Percentiles rank a stretch among this genome's conserved stretches.
Evolutionary conservation across 2,113 vertebrate genomes (phyloP).

Genomic region (Tetraodon nigroviridis): DNA sequence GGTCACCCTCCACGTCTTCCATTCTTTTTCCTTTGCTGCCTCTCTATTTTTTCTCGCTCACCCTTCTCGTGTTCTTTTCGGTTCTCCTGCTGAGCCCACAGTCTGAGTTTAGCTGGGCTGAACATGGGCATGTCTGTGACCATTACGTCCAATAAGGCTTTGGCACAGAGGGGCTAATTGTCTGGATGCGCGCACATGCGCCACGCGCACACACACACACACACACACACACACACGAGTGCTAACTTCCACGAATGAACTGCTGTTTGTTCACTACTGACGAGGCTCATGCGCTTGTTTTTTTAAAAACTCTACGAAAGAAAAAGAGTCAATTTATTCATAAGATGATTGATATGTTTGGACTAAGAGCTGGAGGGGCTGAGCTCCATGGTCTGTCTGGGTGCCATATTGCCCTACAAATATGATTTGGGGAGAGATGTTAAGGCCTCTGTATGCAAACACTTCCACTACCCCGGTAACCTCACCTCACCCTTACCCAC

Average conservation of each 20-base stretch:
- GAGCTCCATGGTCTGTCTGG: conserved; percentile 39
- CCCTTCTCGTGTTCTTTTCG: conserved; percentile 12
- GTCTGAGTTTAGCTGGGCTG: conserved; percentile 58
- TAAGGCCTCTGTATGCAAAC: conserved; percentile 56
- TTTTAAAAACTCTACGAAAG: conserved; percentile 62
- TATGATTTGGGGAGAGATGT: conserved; percentile 38
- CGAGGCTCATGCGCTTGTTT: conserved; percentile 66
- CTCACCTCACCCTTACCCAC: conserved; percentile 27
- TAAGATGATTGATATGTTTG: conserved; percentile 51
- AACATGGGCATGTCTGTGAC: conserved; percentile 56
- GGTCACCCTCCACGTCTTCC: conserved; percentile 58
- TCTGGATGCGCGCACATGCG: conserved; percentile 26
- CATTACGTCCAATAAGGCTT: conserved; percentile 32
- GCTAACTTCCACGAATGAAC: conserved; percentile 20
- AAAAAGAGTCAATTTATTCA: conserved; percentile 63
- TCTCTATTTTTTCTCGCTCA: background rate
- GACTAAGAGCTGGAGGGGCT: conserved; percentile 24
- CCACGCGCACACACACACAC: conserved; percentile 25
- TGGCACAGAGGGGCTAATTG: conserved; percentile 60
- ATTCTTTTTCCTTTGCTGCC: conserved; percentile 15
- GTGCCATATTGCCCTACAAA: conserved; percentile 65
- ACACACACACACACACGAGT: conserved; percentile 16
- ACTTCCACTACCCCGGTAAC: conserved; percentile 1
- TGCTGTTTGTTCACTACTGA: conserved; percentile 34
- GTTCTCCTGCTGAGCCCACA: conserved; percentile 41